Percentiles rank a stretch among this genome's conserved stretches.
These are phyloP conservation scores for Druon quercuslanigerum DNA, from an alignment of 1,140 invertebrate species.

Conservation along the genomic window DNA sequence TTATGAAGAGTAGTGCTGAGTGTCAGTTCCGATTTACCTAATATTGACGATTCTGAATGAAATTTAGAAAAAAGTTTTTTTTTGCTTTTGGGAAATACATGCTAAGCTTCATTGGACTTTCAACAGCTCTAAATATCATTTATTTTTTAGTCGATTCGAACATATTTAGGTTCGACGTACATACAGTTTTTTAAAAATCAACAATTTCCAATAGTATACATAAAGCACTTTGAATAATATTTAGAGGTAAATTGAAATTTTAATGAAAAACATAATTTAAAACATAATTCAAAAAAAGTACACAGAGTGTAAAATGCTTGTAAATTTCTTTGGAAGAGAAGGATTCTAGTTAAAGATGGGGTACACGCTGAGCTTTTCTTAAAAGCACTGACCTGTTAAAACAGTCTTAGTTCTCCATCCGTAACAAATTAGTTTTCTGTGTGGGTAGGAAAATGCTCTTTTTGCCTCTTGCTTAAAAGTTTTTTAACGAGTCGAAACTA, in stretches of 20 bases:
- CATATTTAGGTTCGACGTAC: no score
- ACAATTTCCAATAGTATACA: no score
- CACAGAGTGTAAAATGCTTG: background rate
- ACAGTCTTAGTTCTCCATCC: slow-evolving; percentile 16
- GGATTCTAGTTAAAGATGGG: background rate
- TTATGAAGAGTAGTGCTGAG: no score
- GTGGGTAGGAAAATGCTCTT: background rate
- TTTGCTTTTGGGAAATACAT: no score
- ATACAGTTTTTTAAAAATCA: no score
- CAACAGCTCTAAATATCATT: no score
- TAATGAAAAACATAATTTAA: slow-evolving; percentile 22
- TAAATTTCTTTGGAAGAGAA: background rate
- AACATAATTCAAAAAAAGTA: background rate
- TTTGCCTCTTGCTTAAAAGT: background rate
- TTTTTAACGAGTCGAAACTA: slow-evolving; percentile 29
- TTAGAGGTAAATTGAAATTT: background rate
- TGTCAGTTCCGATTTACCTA: no score
- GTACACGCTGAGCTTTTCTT: slow-evolving; percentile 9
- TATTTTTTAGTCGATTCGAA: no score
- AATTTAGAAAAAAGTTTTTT: no score
- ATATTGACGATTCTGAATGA: no score
- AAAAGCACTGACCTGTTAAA: slow-evolving; percentile 30
- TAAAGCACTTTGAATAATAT: no score
- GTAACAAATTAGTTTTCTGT: slow-evolving; percentile 21
- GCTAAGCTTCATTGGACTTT: no score